Evolutionary conservation across 2,113 vertebrate species (phyloP), one percentile per base, ranked within the genome.

Genomic region (Spea multiplicata): DNA sequence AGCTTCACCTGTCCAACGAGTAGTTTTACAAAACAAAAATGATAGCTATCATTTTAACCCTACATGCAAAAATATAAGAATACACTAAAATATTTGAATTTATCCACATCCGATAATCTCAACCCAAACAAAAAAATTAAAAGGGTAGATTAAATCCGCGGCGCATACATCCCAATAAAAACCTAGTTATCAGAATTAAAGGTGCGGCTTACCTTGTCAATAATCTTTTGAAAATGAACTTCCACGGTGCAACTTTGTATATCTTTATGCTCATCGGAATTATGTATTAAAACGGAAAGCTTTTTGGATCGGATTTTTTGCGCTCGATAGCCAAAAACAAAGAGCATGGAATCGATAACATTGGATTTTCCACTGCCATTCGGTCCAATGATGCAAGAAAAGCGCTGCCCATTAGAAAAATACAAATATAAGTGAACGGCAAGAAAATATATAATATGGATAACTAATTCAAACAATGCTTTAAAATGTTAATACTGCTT

Each of bases 261-360:
- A 89, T 98, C 93, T 59, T 74, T 91, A 83, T 97, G 94, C 66
- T 92, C 76, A 14, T 99, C 98, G 84, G 98, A 99, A 82, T 93
- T 96, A 82, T 99, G 98, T 88, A 99, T 98, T 81, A 99, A 88
- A 71, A 99, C 97, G 0, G 96, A 97, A 44, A 99, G 90, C 62
- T 98, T 99, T 92, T 99, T 99, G 53, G 96, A 99, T 82, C 97
- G 88, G 86, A 99, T 99, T 92, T 99, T 99, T 90, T 99, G 95
- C 73, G 97, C 97, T 87, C 97, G 94, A 81, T 98, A 99, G 62
- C 97, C 97, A 85, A 99, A 99, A 6, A 99, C 97, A 92, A 99
- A 99, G 65, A 99, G 95, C 96, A 99, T 97, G 3, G 97, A 97
- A 89, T 99, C 97, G 82, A 99, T 99, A 85, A 98, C 93, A 81